These are phyloP conservation scores for Orgyia antiqua DNA, from an alignment of 2,888 invertebrate species.

Conservation along the genomic window DNA sequence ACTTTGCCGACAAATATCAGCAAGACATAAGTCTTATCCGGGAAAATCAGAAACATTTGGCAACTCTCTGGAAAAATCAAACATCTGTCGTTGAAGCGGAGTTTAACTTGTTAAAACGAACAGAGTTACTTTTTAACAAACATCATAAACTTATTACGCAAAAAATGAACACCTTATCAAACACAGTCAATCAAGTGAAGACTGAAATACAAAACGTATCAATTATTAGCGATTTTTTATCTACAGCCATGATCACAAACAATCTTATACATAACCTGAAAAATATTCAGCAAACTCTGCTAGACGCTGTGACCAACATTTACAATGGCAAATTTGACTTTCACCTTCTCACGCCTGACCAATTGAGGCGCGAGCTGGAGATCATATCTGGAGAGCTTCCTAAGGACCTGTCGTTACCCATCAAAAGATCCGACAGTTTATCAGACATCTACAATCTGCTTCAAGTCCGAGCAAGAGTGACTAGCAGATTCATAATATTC, in stretches of 20 bases:
- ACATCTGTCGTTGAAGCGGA: neutral
- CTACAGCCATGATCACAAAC: neutral
- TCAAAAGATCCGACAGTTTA: too few relatives aligned
- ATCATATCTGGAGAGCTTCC: too few relatives aligned
- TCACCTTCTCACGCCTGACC: too few relatives aligned
- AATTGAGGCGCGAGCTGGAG: too few relatives aligned
- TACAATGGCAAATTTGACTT: constrained; percentile 7
- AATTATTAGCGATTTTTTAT: neutral
- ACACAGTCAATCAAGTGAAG: neutral
- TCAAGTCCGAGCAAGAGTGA: too few relatives aligned
- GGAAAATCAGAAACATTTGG: constrained; percentile 4
- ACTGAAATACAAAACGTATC: neutral
- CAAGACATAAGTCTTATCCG: constrained; percentile 8
- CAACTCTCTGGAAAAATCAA: constrained; percentile 1
- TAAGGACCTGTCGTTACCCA: too few relatives aligned
- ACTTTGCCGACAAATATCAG: constrained; percentile 11
- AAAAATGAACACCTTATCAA: neutral
- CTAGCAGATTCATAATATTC: too few relatives aligned
- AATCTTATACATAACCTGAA: neutral
- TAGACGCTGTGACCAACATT: constrained; percentile 5
- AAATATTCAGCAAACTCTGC: constrained; percentile 1
- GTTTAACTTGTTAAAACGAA: neutral
- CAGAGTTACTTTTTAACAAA: neutral
- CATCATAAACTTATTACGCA: neutral
- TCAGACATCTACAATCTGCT: too few relatives aligned